Conservation (phyloP, 1,140 invertebrate genomes). For the Saxidomus purpurata region DNA sequence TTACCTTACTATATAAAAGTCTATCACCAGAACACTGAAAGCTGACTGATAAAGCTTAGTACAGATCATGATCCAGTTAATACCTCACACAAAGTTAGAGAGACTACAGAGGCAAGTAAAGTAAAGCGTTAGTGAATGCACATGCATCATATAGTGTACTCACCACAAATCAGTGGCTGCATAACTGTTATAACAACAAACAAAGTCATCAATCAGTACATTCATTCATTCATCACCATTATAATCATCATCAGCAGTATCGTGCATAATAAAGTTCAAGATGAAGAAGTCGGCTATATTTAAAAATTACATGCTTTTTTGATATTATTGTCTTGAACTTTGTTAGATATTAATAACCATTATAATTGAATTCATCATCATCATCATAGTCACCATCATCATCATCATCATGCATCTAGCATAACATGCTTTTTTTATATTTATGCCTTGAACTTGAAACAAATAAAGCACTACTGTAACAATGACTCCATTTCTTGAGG, state of each 20-base stretch:
- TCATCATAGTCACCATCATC: too few species aligned
- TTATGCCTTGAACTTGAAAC: too few species aligned
- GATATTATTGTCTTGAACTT: too few species aligned
- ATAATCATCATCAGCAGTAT: not conserved
- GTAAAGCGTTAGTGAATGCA: constrained; percentile 33
- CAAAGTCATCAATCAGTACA: not conserved
- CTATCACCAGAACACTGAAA: not conserved
- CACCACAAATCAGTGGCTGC: constrained; percentile 72
- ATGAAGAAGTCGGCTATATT: too few species aligned
- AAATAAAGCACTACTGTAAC: too few species aligned
- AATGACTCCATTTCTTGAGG: too few species aligned
- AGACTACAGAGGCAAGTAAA: not conserved
- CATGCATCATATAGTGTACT: constrained; percentile 59
- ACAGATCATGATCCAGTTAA: not conserved
- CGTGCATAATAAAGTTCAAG: not conserved
- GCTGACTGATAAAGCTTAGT: not conserved
- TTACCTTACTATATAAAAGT: too few species aligned
- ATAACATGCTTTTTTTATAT: too few species aligned
- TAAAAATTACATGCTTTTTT: too few species aligned
- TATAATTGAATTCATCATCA: too few species aligned
- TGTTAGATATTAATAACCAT: too few species aligned
- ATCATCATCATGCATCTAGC: too few species aligned
- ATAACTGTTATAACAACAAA: constrained; percentile 63
- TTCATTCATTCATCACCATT: not conserved
- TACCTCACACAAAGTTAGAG: not conserved